Evolutionary conservation across 2,113 vertebrate genomes (phyloP).

Genomic region (Gymnogyps californianus): DNA sequence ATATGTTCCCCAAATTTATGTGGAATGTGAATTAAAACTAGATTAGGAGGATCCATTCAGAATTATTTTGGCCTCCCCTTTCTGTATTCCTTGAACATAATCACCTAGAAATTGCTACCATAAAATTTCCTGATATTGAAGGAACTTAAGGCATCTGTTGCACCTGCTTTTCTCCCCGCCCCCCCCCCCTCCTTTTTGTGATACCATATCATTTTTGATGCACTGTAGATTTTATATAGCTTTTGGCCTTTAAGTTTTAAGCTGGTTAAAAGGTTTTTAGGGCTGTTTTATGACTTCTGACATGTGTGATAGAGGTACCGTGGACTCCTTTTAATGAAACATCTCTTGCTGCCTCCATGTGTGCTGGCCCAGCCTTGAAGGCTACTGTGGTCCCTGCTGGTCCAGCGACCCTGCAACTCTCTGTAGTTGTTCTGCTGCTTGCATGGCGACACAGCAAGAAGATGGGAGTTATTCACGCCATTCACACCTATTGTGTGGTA

Average conservation of each 20-base stretch:
- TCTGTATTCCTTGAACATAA: background rate
- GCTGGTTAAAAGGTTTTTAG: background rate
- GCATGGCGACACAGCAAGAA: rapidly evolving
- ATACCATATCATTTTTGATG: background rate
- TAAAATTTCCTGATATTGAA: background rate
- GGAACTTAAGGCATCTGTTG: background rate
- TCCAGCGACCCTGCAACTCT: background rate
- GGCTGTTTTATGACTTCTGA: rapidly evolving
- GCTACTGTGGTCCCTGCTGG: rapidly evolving
- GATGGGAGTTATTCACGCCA: background rate
- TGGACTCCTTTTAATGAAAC: background rate
- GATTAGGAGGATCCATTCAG: background rate
- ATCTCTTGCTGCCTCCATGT: background rate
- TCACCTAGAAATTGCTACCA: background rate
- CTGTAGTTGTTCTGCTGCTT: background rate
- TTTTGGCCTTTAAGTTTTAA: background rate
- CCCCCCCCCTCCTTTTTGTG: background rate
- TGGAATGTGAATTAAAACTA: background rate
- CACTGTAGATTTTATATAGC: background rate
- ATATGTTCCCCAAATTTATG: background rate
- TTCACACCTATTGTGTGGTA: background rate
- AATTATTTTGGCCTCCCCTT: background rate
- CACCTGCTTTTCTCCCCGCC: background rate
- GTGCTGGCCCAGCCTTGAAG: background rate
- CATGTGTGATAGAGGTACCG: background rate